These are phyloP conservation scores for Bellardia pandia DNA, from an alignment of 2,888 invertebrate genomes.

Conservation along the genomic window DNA sequence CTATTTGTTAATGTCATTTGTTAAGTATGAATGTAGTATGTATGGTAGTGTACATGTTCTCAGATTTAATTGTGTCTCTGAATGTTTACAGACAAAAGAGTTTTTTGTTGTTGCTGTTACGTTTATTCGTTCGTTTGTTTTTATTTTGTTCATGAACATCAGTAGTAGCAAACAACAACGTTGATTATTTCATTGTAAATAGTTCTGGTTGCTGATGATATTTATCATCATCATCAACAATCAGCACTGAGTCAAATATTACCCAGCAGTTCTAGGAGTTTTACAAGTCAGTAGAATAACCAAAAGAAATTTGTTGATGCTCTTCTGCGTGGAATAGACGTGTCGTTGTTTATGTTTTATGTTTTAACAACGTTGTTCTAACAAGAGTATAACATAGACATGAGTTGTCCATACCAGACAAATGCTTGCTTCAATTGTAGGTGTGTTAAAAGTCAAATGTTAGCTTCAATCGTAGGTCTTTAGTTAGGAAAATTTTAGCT, in stretches of 20 bases:
- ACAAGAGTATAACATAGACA: too few relatives aligned
- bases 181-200: constrained; percentile 24
- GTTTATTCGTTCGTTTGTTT: constrained; percentile 21
- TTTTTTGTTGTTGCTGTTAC: not conserved
- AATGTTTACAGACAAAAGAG: constrained; percentile 42
- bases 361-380: too few relatives aligned
- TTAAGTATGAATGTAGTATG: constrained; percentile 11
- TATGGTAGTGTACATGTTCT: constrained; percentile 16
- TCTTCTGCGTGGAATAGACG: too few relatives aligned
- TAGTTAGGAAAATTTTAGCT: too few relatives aligned
- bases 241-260: constrained; percentile 28
- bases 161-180: constrained; percentile 22
- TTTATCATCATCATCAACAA: constrained; percentile 23
- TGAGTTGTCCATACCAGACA: too few relatives aligned
- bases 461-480: too few relatives aligned
- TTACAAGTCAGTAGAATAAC: too few relatives aligned
- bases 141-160: constrained; percentile 23
- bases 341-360: too few relatives aligned
- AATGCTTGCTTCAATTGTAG: too few relatives aligned
- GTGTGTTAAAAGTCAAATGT: too few relatives aligned
- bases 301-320: too few relatives aligned
- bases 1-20: constrained; percentile 49
- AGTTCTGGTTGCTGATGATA: not conserved
- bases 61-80: constrained; percentile 60
- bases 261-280: not conserved